Percentiles rank a stretch among this genome's conserved stretches.
phyloP scores from a whole-genome alignment of 2,888 invertebrate species.

The Camponotus fellah region DNA sequence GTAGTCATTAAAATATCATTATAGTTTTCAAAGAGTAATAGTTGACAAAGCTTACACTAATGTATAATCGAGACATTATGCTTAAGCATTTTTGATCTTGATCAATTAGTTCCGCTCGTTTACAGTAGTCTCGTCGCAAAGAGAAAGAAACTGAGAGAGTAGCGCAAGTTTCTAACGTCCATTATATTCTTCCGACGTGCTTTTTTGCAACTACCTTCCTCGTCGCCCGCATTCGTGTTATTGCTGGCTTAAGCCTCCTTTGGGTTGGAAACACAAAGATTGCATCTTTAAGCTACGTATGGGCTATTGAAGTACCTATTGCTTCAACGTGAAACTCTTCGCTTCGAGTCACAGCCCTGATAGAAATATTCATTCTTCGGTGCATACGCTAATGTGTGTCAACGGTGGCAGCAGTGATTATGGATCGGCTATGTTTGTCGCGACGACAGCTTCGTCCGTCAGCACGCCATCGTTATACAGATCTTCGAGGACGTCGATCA shows the following conservation, averaged over 20 bases:
- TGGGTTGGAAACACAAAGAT: slow-evolving; percentile 60
- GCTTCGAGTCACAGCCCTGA: slow-evolving; percentile 63
- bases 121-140: slow-evolving; percentile 30
- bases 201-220: slow-evolving; percentile 56
- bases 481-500: slow-evolving; percentile 92
- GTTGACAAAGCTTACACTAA: slow-evolving; percentile 49
- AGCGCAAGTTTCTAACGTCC: slow-evolving; percentile 61
- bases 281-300: slow-evolving; percentile 38
- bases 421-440: slow-evolving; percentile 62
- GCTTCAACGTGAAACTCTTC: slow-evolving; percentile 46
- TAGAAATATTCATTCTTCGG: slow-evolving; percentile 67
- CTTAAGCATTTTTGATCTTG: slow-evolving; percentile 29
- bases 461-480: slow-evolving; percentile 91
- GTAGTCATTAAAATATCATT: slow-evolving; percentile 21
- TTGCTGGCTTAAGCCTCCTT: slow-evolving; percentile 63
- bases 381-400: slow-evolving; percentile 62
- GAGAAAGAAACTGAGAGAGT: slow-evolving; percentile 32
- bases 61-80: slow-evolving; percentile 41
- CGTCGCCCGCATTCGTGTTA: slow-evolving; percentile 60
- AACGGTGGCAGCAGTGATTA: slow-evolving; percentile 64
- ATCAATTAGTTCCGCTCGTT: slow-evolving; percentile 37
- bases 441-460: slow-evolving; percentile 84
- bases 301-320: slow-evolving; percentile 38
- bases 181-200: slow-evolving; percentile 51
- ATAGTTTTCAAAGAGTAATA: slow-evolving; percentile 40